A percentile compares a stretch with the other conserved stretches of the same genome.
Conservation (phyloP, 2,888 invertebrate genomes). For the Lissocephala sabroskyi region DNA sequence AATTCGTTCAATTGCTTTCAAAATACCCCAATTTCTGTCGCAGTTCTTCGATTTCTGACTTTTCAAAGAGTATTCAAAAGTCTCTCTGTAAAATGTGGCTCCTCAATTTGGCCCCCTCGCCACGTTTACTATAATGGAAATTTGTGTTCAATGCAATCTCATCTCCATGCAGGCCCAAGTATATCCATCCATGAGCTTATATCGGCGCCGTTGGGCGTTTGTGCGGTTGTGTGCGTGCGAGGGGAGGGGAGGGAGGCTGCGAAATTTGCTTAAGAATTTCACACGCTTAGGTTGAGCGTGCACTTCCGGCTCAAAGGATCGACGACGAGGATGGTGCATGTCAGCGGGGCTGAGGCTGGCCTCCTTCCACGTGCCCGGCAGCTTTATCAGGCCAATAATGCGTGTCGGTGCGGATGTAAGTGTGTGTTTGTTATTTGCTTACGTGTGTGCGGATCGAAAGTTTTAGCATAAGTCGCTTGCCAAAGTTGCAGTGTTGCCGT, state of each 20-base stretch:
- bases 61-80: no score
- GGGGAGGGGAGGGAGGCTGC: conserved; percentile 41
- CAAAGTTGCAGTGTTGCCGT: conserved; percentile 20
- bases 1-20: no score
- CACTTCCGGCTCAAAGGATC: conserved; percentile 25
- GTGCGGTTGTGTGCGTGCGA: no score
- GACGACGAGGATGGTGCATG: conserved; percentile 1
- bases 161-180: background rate
- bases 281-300: conserved; percentile 38
- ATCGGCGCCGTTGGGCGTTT: no score
- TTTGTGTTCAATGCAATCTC: background rate
- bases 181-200: background rate
- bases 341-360: no score
- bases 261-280: conserved; percentile 50
- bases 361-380: conserved; percentile 35
- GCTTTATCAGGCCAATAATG: conserved; percentile 54
- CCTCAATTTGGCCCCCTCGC: no score
- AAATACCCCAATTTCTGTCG: no score
- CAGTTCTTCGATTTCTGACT: no score
- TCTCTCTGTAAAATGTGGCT: no score
- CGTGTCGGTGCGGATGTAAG: conserved; percentile 13
- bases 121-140: conserved; percentile 4
- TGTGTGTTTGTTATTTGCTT: no score
- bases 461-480: conserved; percentile 26
- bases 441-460: conserved; percentile 13